Base-by-base conservation (phyloP, 2,113 vertebrate species). In the Arvicanthis niloticus region DNA sequence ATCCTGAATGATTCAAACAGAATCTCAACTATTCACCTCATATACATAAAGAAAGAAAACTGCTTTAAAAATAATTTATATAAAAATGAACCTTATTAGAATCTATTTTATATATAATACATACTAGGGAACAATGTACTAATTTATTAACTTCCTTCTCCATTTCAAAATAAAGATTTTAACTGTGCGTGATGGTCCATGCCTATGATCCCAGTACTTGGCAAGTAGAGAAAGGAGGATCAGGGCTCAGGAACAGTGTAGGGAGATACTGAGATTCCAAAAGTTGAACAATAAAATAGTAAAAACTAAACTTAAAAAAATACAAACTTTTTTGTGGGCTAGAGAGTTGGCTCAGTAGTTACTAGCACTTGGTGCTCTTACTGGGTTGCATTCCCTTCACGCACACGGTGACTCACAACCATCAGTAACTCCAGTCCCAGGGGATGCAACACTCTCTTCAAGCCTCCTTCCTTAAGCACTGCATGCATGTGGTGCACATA, bases 61-160 rank as follows among this genome's bases (percentile, higher is more conserved):
- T 16, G 75, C 17, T 91, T 91, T 67, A 45, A 62, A 88, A 93
- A 68, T 22, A 88, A 51, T 60, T 81, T 95, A 89, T 42, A 91
- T 76, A 72, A 97, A 92, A 88, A 70, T 62, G 17, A 82, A 24
- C 10, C 19, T 24, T 89, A 3, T 58, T 24, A 62, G 40, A 91
- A 70, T 76, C 34, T 91, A 92, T 48, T 72, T 91, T 88, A 93
- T 56, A 48, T 84, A 48, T 10, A 88, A 45, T 12, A 62, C 53
- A 80, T 31, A 62, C 65, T 60, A 53, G 34, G 0, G 37, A 45
- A 75, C 26, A 76, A 56, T 60, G 15, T 72, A 11, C 13, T 73
- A 21, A 88, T 87, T 88, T 51, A 17, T 62, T 31, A 45, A 53
- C 53, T 88, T 75, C 42, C 29, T 53, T 89, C 26, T 86, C 67